Evolutionary conservation across 2,113 vertebrate genomes (phyloP).

Genomic region (Baryphthengus martii): DNA sequence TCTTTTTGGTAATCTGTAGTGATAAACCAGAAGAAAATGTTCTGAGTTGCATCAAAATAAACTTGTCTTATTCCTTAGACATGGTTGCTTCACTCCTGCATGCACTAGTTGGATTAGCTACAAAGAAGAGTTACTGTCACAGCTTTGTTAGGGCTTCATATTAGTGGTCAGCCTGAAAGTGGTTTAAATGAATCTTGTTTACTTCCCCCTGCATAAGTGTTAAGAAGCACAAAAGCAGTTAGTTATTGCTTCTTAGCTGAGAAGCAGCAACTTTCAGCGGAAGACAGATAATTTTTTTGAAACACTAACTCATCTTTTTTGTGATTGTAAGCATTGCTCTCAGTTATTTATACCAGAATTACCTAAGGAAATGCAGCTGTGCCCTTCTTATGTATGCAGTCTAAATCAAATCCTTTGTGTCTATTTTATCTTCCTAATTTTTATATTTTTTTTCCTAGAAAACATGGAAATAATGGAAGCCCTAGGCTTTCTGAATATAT

Average conservation of each 20-base stretch:
- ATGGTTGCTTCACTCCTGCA: neutral
- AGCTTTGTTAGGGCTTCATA: neutral
- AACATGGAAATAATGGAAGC: constrained; percentile 12
- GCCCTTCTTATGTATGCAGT: neutral
- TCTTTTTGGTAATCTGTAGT: neutral
- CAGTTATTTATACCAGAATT: constrained; percentile 37
- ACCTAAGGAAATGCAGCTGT: constrained; percentile 46
- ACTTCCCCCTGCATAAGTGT: neutral
- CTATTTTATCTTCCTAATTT: constrained; percentile 12
- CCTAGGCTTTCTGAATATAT: neutral
- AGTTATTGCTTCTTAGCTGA: neutral
- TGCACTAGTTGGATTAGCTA: neutral
- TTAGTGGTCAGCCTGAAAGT: neutral
- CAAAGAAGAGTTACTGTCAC: neutral
- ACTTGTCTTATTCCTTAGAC: neutral
- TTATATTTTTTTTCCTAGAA: neutral
- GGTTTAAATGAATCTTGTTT: neutral
- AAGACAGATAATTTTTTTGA: neutral
- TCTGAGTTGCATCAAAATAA: neutral
- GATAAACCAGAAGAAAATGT: neutral
- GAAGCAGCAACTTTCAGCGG: neutral
- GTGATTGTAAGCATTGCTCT: neutral
- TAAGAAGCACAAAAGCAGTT: neutral
- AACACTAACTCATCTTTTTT: neutral
- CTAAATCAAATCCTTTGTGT: constrained; percentile 50